Conservation (phyloP, 1,140 invertebrate species). For the Caerostris extrusa region DNA sequence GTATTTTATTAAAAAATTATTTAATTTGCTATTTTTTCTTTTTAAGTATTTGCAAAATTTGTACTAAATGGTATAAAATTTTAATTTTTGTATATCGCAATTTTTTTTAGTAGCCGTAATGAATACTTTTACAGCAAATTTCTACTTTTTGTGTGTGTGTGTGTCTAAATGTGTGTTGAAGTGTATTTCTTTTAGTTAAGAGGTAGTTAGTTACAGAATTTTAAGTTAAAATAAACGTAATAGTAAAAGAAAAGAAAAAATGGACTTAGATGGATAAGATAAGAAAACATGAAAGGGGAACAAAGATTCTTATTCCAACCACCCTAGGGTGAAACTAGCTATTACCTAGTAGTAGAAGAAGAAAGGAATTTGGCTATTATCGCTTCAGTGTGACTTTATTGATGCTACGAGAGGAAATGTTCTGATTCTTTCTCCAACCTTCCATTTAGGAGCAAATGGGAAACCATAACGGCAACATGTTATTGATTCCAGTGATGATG, state of each 20-base stretch:
- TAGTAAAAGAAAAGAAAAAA: background rate
- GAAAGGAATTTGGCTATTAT: slow-evolving; percentile 8
- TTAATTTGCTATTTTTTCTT: too few species aligned
- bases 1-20: too few species aligned
- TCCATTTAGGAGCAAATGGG: slow-evolving; percentile 63
- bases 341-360: background rate
- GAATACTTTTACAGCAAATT: too few species aligned
- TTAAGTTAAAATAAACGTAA: too few species aligned
- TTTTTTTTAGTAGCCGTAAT: too few species aligned
- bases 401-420: slow-evolving; percentile 55
- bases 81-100: too few species aligned
- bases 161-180: too few species aligned
- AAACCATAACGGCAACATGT: slow-evolving; percentile 67
- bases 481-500: slow-evolving; percentile 56
- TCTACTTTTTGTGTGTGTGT: too few species aligned
- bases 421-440: slow-evolving; percentile 30
- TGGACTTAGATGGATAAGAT: background rate
- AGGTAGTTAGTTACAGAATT: too few species aligned
- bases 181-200: too few species aligned
- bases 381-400: slow-evolving; percentile 64
- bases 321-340: background rate
- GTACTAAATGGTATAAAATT: too few species aligned
- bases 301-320: background rate
- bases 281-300: background rate
- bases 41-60: too few species aligned